Evolutionary conservation across 2,113 vertebrate species (phyloP), one percentile per base, ranked within the genome.

Genomic region (Saguinus midas): DNA sequence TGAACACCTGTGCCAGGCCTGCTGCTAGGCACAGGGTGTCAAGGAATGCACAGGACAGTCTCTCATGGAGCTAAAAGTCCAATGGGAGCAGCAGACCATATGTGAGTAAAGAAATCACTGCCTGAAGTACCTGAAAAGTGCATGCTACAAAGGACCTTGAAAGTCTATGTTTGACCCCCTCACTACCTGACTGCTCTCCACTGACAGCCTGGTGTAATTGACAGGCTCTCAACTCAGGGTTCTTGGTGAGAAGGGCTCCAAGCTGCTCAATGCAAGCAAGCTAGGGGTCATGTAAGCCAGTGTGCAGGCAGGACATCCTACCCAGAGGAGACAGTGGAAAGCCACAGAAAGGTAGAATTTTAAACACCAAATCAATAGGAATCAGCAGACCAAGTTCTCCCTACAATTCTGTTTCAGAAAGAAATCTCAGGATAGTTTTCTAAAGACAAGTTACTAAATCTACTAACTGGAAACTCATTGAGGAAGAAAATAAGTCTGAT

Each of bases 371-470:
- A 25, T 37, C 84, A 81, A 25, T 16, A 18, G 40, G 50, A 45
- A 35, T 32, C 7, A 43, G 18, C 14, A 37, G 6, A 90, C 50
- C 11, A 79, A 75, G 35, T 32, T 52, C 50, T 73, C 73, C 55
- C 17, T 83, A 3, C 8, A 81, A 79, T 50, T 45, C 29, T 90
- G 43, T 52, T 61, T 37, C 79, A 95, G 32, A 82, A 17, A 79
- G 52, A 61, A 70, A 27, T 37, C 40, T 81, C 4, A 78, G 29
- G 29, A 81, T 5, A 17, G 21, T 80, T 76, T 90, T 79, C 87
- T 87, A 90, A 94, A 40, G 37, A 78, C 21, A 96, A 58, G 61
- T 79, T 72, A 89, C 25, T 76, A 70, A 91, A 70, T 64, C 32
- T 48, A 70, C 20, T 78, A 76, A 57, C 16, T 48, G 35, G 85